Evolutionary conservation across 2,888 invertebrate genomes (phyloP), one percentile per base, ranked within the genome.

Genomic region (Callimorpha dominula): DNA sequence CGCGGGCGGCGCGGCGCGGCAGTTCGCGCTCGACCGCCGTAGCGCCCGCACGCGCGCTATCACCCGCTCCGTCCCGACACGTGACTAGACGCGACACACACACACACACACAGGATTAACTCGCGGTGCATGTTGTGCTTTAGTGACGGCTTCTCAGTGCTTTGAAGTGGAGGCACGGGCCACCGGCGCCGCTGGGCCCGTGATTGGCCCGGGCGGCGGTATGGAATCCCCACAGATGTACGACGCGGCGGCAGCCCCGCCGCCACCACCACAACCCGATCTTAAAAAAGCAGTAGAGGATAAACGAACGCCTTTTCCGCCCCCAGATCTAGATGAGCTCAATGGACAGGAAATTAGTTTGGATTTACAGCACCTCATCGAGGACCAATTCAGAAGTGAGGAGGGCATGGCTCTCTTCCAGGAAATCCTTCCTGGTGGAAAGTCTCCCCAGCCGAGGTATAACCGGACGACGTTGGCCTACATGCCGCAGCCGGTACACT

Each of bases 401-500:
- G 97, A 97, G 87, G 95, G 96, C 4, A 93, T 97, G 92, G 98
- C 98, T 54, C 96, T 99, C 63, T 97, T 99, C 92, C 97, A 97
- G 85, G 99, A 99, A 89, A 98, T 99, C 90, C 96, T 98, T 42
- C 97, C 95, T 42, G 96, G 95, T 7, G 95, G 95, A 52, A 90
- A 96, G 67, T 95, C 95, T n/a, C 95, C 95, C 17, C 94, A 95
- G 81, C 94, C 79, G 79, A 90, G 90, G 81, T 97, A 96, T 85
- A 97, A 97, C 4, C 93, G 98, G 76, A 97, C 97, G 43, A 97
- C 98, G 0, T 91, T 98, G 74, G 98, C 98, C 31, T 98, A 98
- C 88, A 98, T 99, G 98, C 99, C 99, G 0, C 99, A 99, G 92
- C 98, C 98, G 40, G 98, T 98, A 6, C 98, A 98, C 91, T 98